These are phyloP conservation scores for Microcaecilia unicolor DNA, from an alignment of 2,797 vertebrate genomes.

Conservation along the genomic window DNA sequence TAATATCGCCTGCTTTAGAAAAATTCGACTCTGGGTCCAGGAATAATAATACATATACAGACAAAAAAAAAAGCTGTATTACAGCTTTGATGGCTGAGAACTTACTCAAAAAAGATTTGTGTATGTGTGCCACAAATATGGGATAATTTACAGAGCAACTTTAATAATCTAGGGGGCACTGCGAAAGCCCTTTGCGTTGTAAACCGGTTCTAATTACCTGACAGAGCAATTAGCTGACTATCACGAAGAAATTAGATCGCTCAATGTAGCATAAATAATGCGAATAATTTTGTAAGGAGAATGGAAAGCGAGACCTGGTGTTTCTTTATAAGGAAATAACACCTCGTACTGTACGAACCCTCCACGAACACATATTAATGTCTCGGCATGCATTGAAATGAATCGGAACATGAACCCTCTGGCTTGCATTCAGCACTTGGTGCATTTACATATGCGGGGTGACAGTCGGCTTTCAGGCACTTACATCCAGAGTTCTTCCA, in stretches of 20 bases:
- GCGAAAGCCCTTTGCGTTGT: slow-evolving; percentile 62
- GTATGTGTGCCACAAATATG: slow-evolving; percentile 54
- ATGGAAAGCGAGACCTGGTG: slow-evolving; percentile 66
- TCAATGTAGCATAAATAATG: slow-evolving; percentile 82
- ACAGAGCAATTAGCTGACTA: slow-evolving; percentile 74
- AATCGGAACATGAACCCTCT: slow-evolving; percentile 51
- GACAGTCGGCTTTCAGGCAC: slow-evolving; percentile 61
- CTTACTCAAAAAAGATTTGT: slow-evolving; percentile 43
- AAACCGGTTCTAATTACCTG: slow-evolving; percentile 74
- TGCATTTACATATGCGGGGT: slow-evolving; percentile 54
- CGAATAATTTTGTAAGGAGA: slow-evolving; percentile 72
- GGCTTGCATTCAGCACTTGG: slow-evolving; percentile 55
- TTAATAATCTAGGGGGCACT: slow-evolving; percentile 66
- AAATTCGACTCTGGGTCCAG: slow-evolving; percentile 63
- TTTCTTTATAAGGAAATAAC: slow-evolving; percentile 72
- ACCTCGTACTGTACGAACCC: slow-evolving; percentile 56
- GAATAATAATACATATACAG: slow-evolving; percentile 28
- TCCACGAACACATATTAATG: slow-evolving; percentile 57
- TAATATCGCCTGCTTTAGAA: slow-evolving; percentile 88
- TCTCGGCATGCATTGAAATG: slow-evolving; percentile 58
- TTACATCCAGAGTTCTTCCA: slow-evolving; percentile 61
- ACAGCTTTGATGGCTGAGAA: slow-evolving; percentile 49
- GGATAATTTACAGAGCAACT: slow-evolving; percentile 74
- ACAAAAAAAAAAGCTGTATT: slow-evolving; percentile 27
- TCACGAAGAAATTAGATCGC: slow-evolving; percentile 78